phyloP scores from a whole-genome alignment of 1,140 invertebrate species.

The Drosophila asahinai region DNA sequence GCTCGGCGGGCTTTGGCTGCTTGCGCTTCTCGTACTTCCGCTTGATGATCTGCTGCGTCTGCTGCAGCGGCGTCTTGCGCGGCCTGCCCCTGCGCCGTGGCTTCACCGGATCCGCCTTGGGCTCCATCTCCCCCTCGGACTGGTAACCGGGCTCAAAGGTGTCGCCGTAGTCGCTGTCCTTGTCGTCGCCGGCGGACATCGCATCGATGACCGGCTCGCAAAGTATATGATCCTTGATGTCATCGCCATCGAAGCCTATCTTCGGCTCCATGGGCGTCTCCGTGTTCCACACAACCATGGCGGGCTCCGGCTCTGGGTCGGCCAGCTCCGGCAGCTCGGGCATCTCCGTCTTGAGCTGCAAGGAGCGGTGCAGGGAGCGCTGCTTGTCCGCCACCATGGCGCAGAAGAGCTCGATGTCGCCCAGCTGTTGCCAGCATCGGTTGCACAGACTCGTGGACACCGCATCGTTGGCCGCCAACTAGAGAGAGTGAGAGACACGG shows the following conservation, averaged over 20 bases:
- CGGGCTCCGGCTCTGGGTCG: conserved; percentile 64
- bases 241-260: conserved; percentile 44
- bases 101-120: conserved; percentile 22
- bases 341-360: conserved; percentile 58
- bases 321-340: conserved; percentile 58
- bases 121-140: not conserved
- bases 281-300: conserved; percentile 66
- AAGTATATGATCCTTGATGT: conserved; percentile 69
- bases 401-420: conserved; percentile 64
- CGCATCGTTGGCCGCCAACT: conserved; percentile 43
- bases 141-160: conserved; percentile 27
- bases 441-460: conserved; percentile 60
- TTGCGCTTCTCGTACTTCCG: conserved; percentile 43
- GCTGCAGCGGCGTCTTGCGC: conserved; percentile 29
- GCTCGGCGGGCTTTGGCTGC: conserved; percentile 14
- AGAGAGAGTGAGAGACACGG: no score
- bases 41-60: conserved; percentile 43
- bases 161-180: conserved; percentile 23
- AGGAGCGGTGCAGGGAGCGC: conserved; percentile 38
- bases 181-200: conserved; percentile 29
- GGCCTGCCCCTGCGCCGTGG: conserved; percentile 30
- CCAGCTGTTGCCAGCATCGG: conserved; percentile 56
- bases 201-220: conserved; percentile 74
- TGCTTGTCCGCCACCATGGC: conserved; percentile 67
- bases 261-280: conserved; percentile 58